These are phyloP conservation scores for Barbus barbus DNA, from an alignment of 2,113 vertebrate genomes.

Conservation along the genomic window DNA sequence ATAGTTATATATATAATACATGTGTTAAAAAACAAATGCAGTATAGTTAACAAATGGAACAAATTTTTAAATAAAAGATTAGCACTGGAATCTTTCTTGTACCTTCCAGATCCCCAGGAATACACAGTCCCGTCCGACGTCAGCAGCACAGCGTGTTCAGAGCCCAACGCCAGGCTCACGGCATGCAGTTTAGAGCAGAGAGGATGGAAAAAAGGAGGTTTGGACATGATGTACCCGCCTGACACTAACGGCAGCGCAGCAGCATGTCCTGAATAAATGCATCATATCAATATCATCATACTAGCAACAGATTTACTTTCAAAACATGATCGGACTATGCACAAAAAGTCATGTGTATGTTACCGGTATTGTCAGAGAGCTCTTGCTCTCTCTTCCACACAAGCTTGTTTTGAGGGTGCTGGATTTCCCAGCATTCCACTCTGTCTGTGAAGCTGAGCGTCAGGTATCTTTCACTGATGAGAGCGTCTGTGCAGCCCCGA, in stretches of 20 bases:
- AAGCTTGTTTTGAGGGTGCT: constrained; percentile 63
- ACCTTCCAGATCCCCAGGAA: constrained; percentile 90
- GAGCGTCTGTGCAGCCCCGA: constrained; percentile 73
- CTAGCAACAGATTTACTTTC: neutral
- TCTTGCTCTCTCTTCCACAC: constrained; percentile 67
- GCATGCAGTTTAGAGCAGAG: constrained; percentile 73
- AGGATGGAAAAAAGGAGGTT: constrained; percentile 74
- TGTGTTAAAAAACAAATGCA: neutral
- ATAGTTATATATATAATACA: neutral
- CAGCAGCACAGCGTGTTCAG: constrained; percentile 81
- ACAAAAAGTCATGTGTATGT: neutral
- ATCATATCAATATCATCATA: neutral
- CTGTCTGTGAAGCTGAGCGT: constrained; percentile 69
- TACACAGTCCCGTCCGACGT: constrained; percentile 73
- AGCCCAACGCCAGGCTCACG: constrained; percentile 77
- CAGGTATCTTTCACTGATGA: constrained; percentile 75
- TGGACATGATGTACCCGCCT: constrained; percentile 75
- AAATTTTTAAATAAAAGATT: neutral
- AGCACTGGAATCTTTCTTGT: constrained; percentile 18
- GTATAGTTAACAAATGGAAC: neutral
- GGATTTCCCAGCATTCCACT: constrained; percentile 68
- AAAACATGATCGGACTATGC: neutral
- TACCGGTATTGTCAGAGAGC: constrained; percentile 66
- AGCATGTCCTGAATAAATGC: constrained; percentile 42
- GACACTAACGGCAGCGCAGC: constrained; percentile 80